Conservation (phyloP, 2,797 vertebrate genomes). For the Uromys caudimaculatus region DNA sequence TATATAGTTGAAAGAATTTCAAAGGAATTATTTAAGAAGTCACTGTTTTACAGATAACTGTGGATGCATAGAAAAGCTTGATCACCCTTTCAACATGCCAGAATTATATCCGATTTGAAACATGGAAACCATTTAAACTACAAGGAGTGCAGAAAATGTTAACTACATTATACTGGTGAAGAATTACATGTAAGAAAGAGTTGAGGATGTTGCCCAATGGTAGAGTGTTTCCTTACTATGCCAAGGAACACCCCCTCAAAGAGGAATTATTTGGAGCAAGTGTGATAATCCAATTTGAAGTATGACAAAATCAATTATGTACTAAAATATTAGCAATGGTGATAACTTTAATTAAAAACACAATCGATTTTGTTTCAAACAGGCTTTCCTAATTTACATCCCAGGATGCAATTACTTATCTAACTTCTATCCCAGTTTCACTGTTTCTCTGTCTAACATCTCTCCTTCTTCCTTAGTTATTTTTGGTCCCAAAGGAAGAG, state of each 20-base stretch:
- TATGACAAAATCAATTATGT: slow-evolving; percentile 25
- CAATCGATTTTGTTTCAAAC: not conserved
- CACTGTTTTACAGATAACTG: not conserved
- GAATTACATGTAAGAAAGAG: not conserved
- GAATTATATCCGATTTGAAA: slow-evolving; percentile 17
- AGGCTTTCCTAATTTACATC: slow-evolving; percentile 41
- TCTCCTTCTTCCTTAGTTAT: not conserved
- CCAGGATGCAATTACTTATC: not conserved
- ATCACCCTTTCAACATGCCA: not conserved
- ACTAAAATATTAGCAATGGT: slow-evolving; percentile 50
- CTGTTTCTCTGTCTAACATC: not conserved
- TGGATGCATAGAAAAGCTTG: slow-evolving; percentile 1
- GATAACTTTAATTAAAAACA: slow-evolving; percentile 1
- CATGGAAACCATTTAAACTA: slow-evolving; percentile 16
- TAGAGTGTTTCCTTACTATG: not conserved
- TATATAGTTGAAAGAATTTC: slow-evolving; percentile 39
- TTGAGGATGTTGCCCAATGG: not conserved
- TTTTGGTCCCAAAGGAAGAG: slow-evolving; percentile 2
- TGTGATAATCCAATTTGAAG: slow-evolving; percentile 53
- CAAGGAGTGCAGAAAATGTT: not conserved
- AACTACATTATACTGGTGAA: slow-evolving; percentile 41
- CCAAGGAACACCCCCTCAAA: not conserved
- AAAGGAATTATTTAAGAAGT: slow-evolving; percentile 22
- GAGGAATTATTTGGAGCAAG: slow-evolving; percentile 11
- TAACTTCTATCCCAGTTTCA: slow-evolving; percentile 5